Conservation (phyloP, 2,888 invertebrate species). For the Listrodromus nycthemerus region DNA sequence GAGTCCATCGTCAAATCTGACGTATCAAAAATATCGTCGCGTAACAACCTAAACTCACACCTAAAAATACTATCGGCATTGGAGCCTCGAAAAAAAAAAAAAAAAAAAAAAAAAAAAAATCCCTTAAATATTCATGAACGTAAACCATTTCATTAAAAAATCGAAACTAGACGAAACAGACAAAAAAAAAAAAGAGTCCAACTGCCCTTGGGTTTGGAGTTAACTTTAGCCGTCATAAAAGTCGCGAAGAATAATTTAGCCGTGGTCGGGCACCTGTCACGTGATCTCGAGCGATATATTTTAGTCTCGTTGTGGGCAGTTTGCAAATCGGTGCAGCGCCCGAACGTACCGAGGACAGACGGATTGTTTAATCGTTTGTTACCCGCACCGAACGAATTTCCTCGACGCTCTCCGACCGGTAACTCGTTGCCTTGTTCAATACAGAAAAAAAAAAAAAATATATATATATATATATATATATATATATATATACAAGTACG, state of each 20-base stretch:
- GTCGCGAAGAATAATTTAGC: neutral
- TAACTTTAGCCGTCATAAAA: slow-evolving; percentile 38
- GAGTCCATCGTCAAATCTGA: slow-evolving; percentile 30
- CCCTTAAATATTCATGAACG: too few species aligned
- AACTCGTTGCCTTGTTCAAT: neutral
- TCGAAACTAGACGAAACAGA: neutral
- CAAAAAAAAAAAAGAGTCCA: slow-evolving; percentile 8
- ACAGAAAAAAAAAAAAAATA: too few species aligned
- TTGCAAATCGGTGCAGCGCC: neutral
- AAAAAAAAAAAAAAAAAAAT: neutral
- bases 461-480: too few species aligned
- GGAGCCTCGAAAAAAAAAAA: neutral
- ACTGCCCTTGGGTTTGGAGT: slow-evolving; percentile 49
- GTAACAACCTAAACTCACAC: neutral
- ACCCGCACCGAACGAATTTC: neutral
- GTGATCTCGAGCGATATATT: slow-evolving; percentile 14
- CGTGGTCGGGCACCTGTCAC: slow-evolving; percentile 8
- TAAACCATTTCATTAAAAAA: too few species aligned
- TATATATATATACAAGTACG: too few species aligned
- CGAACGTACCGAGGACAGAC: neutral
- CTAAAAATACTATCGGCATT: slow-evolving; percentile 36
- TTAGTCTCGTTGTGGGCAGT: neutral
- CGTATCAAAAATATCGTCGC: too few species aligned
- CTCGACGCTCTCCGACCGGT: neutral
- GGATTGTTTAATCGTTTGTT: slow-evolving; percentile 11